These are phyloP conservation scores for Nephrotoma guestfalica DNA, from an alignment of 2,888 invertebrate species.

Conservation along the genomic window DNA sequence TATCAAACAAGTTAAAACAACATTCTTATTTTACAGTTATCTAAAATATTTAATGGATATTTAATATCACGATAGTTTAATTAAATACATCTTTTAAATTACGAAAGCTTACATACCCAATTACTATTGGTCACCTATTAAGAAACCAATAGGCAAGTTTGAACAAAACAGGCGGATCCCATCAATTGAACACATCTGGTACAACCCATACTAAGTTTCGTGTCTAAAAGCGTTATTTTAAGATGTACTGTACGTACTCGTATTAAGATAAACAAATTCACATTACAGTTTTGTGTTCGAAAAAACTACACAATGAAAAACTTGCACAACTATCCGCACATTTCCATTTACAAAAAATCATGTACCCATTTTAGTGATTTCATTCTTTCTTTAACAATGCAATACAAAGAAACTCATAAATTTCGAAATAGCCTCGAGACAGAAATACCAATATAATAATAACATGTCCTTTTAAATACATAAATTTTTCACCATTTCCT, in stretches of 20 bases:
- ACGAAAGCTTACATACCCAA: too few relatives aligned
- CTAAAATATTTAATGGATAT: too few relatives aligned
- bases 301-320: neutral
- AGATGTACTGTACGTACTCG: too few relatives aligned
- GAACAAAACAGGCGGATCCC: too few relatives aligned
- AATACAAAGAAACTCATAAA: neutral
- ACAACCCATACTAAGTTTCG: too few relatives aligned
- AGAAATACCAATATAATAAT: neutral
- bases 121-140: too few relatives aligned
- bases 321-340: neutral
- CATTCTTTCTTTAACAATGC: neutral
- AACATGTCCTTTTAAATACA: neutral
- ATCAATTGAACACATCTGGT: too few relatives aligned
- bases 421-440: neutral
- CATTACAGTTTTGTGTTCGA: neutral
- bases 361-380: neutral
- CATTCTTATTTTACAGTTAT: too few relatives aligned
- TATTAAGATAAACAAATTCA: neutral
- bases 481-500: neutral
- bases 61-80: too few relatives aligned
- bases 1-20: too few relatives aligned
- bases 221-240: too few relatives aligned
- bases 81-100: fast-evolving
- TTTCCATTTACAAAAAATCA: neutral
- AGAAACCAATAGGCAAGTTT: too few relatives aligned